Conservation (phyloP, 2,113 vertebrate genomes). For the Lampris incognitus region DNA sequence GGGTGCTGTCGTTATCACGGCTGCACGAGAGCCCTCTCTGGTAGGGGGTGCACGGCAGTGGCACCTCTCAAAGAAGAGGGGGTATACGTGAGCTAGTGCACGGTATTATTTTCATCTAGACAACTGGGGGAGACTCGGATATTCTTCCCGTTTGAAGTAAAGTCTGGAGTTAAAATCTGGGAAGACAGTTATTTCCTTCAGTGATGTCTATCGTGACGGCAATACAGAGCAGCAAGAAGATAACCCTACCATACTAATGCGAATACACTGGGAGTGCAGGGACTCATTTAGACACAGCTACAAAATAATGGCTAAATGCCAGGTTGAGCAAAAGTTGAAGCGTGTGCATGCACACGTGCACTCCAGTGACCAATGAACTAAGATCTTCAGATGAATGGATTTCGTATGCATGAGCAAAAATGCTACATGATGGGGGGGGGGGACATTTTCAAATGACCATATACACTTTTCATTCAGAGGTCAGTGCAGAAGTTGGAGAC, state of each 20-base stretch:
- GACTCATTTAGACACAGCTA: background rate
- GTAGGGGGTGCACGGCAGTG: background rate
- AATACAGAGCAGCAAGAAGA: background rate
- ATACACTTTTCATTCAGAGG: conserved; percentile 32
- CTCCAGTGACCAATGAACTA: background rate
- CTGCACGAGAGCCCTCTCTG: conserved; percentile 25
- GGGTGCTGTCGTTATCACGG: conserved; percentile 25
- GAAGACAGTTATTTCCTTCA: background rate
- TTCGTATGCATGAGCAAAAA: conserved; percentile 5
- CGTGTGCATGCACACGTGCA: background rate
- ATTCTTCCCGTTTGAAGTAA: no score
- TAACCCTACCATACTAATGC: background rate
- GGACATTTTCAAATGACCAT: conserved; percentile 39
- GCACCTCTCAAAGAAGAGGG: conserved; percentile 3
- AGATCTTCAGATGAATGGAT: conserved; percentile 29
- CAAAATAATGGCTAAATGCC: background rate
- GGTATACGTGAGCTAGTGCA: background rate
- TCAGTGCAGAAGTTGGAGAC: background rate
- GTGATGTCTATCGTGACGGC: background rate
- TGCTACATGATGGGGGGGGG: conserved; percentile 31
- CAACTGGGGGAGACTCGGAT: background rate
- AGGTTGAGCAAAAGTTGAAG: no score
- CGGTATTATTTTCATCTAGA: conserved; percentile 20
- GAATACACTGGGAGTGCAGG: background rate
- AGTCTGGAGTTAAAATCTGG: background rate